Evolutionary conservation across 2,888 invertebrate genomes (phyloP).

Genomic region (Hermaeophaga mercurialis): DNA sequence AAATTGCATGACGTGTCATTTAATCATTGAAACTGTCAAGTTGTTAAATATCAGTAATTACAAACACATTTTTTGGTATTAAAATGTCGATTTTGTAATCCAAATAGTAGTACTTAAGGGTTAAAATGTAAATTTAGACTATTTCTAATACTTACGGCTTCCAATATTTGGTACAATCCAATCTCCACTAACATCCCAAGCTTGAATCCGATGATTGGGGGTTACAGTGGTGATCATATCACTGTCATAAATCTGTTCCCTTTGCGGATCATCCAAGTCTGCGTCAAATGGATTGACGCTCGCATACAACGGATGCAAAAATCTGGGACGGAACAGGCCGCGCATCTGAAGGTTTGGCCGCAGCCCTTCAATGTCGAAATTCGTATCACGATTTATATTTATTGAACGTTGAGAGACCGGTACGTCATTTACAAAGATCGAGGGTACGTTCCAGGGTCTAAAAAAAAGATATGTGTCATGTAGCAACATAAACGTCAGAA

Average conservation of each 20-base stretch:
- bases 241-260: constrained; percentile 54
- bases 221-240: constrained; percentile 63
- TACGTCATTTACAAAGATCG: constrained; percentile 67
- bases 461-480: neutral
- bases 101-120: too few species aligned
- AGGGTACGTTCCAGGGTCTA: constrained; percentile 46
- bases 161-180: constrained; percentile 74
- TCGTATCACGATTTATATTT: constrained; percentile 46
- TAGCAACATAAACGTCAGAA: neutral
- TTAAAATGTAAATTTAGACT: too few species aligned
- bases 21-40: too few species aligned
- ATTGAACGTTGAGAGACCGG: constrained; percentile 52
- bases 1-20: too few species aligned
- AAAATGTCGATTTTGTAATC: too few species aligned
- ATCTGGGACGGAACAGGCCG: constrained; percentile 52
- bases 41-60: too few species aligned
- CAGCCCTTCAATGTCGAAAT: constrained; percentile 49
- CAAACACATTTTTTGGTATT: too few species aligned
- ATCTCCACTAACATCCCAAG: constrained; percentile 81
- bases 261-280: constrained; percentile 53
- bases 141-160: constrained; percentile 63
- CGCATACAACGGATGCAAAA: constrained; percentile 60
- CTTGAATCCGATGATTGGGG: constrained; percentile 79
- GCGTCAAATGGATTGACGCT: constrained; percentile 54
- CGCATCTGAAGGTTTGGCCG: constrained; percentile 44